Evolutionary conservation across 2,797 vertebrate genomes (phyloP), one percentile per base, ranked within the genome.

Genomic region (Zalophus californianus): DNA sequence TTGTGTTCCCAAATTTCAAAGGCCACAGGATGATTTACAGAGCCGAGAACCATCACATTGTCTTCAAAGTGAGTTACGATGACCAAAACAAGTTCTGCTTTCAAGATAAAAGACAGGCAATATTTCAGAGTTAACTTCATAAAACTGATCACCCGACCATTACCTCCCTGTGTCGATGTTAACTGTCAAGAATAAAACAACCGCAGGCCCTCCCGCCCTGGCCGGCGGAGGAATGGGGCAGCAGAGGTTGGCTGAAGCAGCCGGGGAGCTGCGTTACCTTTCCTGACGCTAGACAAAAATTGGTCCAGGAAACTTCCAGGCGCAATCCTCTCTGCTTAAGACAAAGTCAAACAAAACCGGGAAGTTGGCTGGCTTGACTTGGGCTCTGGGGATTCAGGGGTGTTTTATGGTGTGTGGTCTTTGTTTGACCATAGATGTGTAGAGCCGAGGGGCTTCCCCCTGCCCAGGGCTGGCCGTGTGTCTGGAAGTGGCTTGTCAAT

Each of bases 61-160:
- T 32, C 86, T 54, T 50, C 64, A 50, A 50, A 91, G 91, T 73
- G 91, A 95, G 89, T 94, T 80, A 90, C 0, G 1, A 48, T 11
- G 60, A 62, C 90, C 0, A 0, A 88, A 38, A 91, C 78, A 4
- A 94, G 89, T 66, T 58, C 86, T 5, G 64, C 91, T 96, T 58
- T 82, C 52, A 3, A 41, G 70, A 72, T 11, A 50, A 27, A 27
- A 93, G 89, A 84, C 77, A 72, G 73, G 97, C 80, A 0, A 16
- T 93, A 88, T 82, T 84, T 97, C 96, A 96, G 96, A 50, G 72
- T 82, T 97, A 58, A 94, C 93, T 96, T 94, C 96, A 82, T 85
- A 82, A 95, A 89, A 82, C 72, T 0, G 0, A 56, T 85, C 84
- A 4, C 68, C 64, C 2, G 0, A 32, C 78, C 94, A 0, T 91